Evolutionary conservation across 2,797 vertebrate species (phyloP).

Genomic region (Fistularia commersonii): DNA sequence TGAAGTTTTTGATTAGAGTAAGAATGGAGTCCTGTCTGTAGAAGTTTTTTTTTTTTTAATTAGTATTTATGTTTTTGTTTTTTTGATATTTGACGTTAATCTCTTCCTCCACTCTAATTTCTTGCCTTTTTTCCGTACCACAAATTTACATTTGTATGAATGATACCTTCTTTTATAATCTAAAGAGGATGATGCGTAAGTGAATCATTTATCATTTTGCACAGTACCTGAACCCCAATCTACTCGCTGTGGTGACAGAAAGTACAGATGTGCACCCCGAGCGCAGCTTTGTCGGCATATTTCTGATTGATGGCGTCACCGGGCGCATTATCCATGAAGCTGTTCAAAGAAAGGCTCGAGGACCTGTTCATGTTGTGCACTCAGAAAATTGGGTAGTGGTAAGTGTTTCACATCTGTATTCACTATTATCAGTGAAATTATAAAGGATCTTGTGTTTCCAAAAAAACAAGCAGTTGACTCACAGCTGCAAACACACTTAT

Average conservation of each 20-base stretch:
- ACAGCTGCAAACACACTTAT: neutral
- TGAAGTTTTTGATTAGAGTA: no score
- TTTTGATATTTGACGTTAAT: no score
- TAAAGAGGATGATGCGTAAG: neutral
- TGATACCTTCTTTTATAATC: no score
- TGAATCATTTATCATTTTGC: neutral
- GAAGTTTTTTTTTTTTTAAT: no score
- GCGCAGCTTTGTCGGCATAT: constrained; percentile 89
- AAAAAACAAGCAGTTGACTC: neutral
- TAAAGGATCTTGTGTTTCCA: no score
- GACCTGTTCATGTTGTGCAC: constrained; percentile 92
- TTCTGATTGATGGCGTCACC: constrained; percentile 90
- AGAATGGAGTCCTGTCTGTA: no score
- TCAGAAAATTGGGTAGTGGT: constrained; percentile 99
- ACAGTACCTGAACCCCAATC: constrained; percentile 95
- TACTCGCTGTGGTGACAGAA: constrained; percentile 92
- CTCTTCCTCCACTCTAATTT: no score
- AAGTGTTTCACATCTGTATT: constrained; percentile 45
- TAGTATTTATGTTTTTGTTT: no score
- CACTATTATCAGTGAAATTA: no score
- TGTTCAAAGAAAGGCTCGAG: constrained; percentile 89
- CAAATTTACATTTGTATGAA: no score
- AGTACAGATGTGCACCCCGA: constrained; percentile 89
- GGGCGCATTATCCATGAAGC: constrained; percentile 94
- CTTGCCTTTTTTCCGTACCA: no score